phyloP scores from a whole-genome alignment of 1,140 invertebrate genomes.

The Aplysia californica region DNA sequence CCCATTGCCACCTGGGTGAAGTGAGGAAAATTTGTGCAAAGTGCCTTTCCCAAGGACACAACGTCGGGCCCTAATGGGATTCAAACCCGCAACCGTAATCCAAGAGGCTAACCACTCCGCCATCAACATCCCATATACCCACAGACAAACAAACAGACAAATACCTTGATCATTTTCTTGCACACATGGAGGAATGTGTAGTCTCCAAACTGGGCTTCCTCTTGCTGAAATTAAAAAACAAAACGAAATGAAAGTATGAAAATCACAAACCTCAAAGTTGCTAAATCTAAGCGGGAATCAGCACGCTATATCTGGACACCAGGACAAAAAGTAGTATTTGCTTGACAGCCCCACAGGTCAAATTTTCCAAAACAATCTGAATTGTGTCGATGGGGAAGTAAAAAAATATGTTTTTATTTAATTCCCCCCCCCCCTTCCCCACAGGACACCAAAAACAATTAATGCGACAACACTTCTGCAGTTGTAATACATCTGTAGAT shows the following conservation, averaged over 20 bases:
- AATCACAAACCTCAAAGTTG: not conserved
- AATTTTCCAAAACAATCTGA: not conserved
- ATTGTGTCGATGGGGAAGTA: no score
- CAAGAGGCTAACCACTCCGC: not conserved
- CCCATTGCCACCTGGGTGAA: no score
- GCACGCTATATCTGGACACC: not conserved
- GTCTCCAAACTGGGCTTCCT: conserved; percentile 89
- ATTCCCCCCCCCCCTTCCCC: no score
- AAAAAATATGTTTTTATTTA: no score
- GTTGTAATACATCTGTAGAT: no score
- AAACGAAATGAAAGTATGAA: not conserved
- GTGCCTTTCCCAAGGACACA: no score
- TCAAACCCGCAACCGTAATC: not conserved
- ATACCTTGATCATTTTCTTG: conserved; percentile 81
- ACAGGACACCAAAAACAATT: no score
- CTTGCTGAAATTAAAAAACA: conserved; percentile 72
- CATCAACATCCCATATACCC: not conserved
- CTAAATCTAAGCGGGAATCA: not conserved
- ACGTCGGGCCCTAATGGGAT: no score
- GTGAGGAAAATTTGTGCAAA: no score
- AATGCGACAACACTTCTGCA: no score
- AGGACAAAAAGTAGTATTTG: no score
- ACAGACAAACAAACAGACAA: not conserved
- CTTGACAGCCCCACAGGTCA: not conserved
- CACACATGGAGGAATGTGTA: conserved; percentile 86